Evolutionary conservation across 2,113 vertebrate species (phyloP), one percentile per base, ranked within the genome.

Genomic region (Gambusia holbrooki): DNA sequence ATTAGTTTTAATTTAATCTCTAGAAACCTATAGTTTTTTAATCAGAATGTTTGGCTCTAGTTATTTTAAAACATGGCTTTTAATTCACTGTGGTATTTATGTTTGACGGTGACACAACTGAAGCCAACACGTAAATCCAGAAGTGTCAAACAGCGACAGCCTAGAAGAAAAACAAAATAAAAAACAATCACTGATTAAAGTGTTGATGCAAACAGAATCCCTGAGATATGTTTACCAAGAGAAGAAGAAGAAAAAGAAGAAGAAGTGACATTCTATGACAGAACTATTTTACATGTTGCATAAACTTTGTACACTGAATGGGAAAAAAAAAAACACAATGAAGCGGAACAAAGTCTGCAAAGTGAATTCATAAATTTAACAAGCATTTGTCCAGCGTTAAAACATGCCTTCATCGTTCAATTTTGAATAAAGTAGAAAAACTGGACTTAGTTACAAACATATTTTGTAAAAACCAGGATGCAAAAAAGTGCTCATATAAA

Each of bases 401-500:
- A 77, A n/a, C 62, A 45, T 27, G 12, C 30, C 2, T 13, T 69
- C 45, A 13, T 5, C 25, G 11, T 4, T 13, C 8, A 51, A 62
- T 77, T 40, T 45, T 58, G 42, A 69, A 62, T 42, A 25, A 86
- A 80, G 80, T 86, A 89, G 81, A 90, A 90, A 89, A 91, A 77
- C 66, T 80, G 80, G 84, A 82, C 67, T 45, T 0, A 63, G 64
- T 82, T 86, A 90, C 79, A 90, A 89, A 91, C 67, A 77, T 63
- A 51, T 79, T 89, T 76, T 78, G 79, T 88, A 85, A 72, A 89
- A 89, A 90, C 69, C 87, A 80, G 85, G 70, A 66, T 83, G 89
- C 87, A 89, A 86, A 89, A 93, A 93, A 93, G 92, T 92, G 90
- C 92, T 90, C 70, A 73, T 91, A 92, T 74, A 91, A 88, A 92